phyloP scores from a whole-genome alignment of 2,888 invertebrate genomes.

The Choristoneura rosaceana region DNA sequence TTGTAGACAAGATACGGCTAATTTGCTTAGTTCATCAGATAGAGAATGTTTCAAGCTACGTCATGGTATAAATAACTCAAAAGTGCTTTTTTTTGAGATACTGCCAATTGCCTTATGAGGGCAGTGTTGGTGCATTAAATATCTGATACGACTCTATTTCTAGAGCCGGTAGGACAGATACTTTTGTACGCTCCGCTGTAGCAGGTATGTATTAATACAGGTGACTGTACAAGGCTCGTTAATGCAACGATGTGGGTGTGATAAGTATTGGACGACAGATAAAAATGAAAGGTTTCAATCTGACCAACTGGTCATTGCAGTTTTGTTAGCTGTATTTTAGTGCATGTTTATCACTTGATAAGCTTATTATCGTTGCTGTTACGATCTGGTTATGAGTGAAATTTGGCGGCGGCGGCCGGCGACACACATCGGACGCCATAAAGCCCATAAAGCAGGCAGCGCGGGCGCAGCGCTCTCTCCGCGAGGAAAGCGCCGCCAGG shows the following conservation, averaged over 20 bases:
- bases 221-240: too few species aligned
- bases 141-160: too few species aligned
- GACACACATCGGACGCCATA: constrained; percentile 29
- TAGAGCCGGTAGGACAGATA: too few species aligned
- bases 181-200: too few species aligned
- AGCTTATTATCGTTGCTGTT: background rate
- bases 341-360: background rate
- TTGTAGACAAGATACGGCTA: too few species aligned
- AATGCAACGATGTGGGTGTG: background rate
- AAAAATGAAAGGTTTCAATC: background rate
- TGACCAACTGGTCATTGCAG: background rate
- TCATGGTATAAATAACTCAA: too few species aligned
- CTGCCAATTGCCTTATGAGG: too few species aligned
- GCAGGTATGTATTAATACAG: too few species aligned
- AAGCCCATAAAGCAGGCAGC: constrained; percentile 2
- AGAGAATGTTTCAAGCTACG: too few species aligned
- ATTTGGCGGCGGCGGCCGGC: constrained; percentile 20
- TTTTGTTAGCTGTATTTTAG: background rate
- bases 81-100: too few species aligned
- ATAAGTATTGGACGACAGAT: background rate
- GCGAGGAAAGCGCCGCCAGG: constrained; percentile 1
- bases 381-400: constrained; percentile 24
- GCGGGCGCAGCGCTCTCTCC: constrained; percentile 12
- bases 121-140: too few species aligned
- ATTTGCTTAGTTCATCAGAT: too few species aligned